Evolutionary conservation across 2,797 vertebrate genomes (phyloP), one percentile per base, ranked within the genome.

Genomic region (Sebastes aleutianus): DNA sequence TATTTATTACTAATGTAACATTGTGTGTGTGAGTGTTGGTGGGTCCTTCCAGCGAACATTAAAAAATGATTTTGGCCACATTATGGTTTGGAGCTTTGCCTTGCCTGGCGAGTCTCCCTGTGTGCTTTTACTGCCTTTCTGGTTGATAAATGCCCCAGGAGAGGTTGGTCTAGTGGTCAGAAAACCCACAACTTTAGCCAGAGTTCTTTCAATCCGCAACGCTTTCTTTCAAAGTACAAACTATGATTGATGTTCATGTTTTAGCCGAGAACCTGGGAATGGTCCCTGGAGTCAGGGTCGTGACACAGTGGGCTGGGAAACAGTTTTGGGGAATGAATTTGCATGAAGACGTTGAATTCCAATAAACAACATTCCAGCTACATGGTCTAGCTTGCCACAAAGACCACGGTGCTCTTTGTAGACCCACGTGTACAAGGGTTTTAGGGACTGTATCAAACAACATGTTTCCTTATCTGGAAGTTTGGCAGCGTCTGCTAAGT

Each of bases 331-430:
- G 85, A 82, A 78, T 85, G 75, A 76, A 85, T 86, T 85, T 74
- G 70, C 70, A 78, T 76, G 11, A 89, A 85, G 86, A 90, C 69
- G 62, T 79, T 79, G 72, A 86, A 90, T 88, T 90, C 74, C 89
- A 86, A 81, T 83, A 85, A 91, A 86, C 89, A 92, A 79, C 89
- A 93, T 93, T 94, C 90, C 91, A 87, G 76, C 79, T 76, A 81
- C 88, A 84, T 83, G 91, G 90, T 87, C 85, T 90, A 84, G 87
- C 85, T 90, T 88, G 86, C 72, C 76, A 72, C 72, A 82, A 77
- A 80, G 62, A 67, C 79, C 78, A 81, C 59, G 16, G 10, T 8
- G 66, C 63, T 76, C 53, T n/a, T 61, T 75, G 75, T 70, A 22
- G 64, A 69, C 62, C 63, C 20, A 31, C 58, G 53, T 57, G 39